phyloP scores from a whole-genome alignment of 1,140 invertebrate species.

The Andricus grossulariae region DNA sequence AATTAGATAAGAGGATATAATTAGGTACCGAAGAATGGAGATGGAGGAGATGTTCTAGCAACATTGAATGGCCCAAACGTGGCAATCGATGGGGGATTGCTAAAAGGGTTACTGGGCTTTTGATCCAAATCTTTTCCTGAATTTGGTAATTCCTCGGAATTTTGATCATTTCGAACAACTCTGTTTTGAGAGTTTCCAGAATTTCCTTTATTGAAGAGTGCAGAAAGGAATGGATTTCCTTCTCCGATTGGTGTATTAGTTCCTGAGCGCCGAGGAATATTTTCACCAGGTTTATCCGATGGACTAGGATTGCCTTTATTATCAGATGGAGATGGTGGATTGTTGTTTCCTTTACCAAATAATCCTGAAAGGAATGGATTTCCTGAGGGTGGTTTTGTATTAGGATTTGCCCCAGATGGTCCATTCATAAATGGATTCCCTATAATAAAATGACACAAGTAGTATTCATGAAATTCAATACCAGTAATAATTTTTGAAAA shows the following conservation, averaged over 20 bases:
- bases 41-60: neutral
- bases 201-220: conserved; percentile 13
- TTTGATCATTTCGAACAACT: conserved; percentile 4
- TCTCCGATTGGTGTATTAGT: neutral
- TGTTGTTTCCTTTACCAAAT: neutral
- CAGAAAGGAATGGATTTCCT: conserved; percentile 38
- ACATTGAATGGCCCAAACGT: conserved; percentile 12
- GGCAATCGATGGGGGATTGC: neutral
- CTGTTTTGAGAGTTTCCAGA: conserved; percentile 1
- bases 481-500: no score
- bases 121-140: neutral
- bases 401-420: no score
- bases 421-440: conserved; percentile 5
- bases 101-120: neutral
- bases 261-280: neutral
- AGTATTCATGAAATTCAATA: no score
- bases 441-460: neutral
- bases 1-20: no score
- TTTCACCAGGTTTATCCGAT: neutral
- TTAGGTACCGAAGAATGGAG: neutral
- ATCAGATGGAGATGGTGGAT: neutral
- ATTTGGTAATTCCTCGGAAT: neutral
- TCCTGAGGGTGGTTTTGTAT: neutral
- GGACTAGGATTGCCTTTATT: neutral
- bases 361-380: conserved; percentile 12